Conservation (phyloP, 2,113 vertebrate species). For the Strix uralensis region DNA sequence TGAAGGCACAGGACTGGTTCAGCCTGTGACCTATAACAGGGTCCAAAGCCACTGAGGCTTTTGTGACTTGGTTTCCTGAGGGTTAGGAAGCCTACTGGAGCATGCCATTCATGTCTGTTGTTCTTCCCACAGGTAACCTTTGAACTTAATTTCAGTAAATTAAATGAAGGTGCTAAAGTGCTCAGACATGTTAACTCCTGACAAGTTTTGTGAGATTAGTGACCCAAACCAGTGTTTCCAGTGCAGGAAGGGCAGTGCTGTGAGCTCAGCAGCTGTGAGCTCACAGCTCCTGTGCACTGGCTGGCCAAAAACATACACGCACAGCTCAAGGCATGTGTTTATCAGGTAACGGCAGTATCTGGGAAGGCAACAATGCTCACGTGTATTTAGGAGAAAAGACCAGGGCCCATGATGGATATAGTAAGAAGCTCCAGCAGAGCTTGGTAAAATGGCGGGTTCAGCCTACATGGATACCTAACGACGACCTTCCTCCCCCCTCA, state of each 20-base stretch:
- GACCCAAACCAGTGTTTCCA: rapidly evolving
- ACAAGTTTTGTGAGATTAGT: not conserved
- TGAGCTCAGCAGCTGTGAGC: not conserved
- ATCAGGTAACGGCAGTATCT: not conserved
- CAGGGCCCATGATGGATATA: no score
- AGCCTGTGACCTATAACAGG: not conserved
- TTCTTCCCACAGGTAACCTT: not conserved
- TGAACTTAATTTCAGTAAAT: not conserved
- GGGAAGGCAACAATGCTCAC: not conserved
- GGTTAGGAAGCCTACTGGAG: not conserved
- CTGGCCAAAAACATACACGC: not conserved
- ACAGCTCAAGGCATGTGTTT: not conserved
- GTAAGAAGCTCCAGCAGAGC: constrained; percentile 32
- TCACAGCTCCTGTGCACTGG: not conserved
- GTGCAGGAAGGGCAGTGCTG: not conserved
- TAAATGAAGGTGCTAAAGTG: not conserved
- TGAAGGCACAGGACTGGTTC: not conserved
- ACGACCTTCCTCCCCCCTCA: constrained; percentile 53
- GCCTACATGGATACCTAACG: constrained; percentile 53
- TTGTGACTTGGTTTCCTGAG: not conserved
- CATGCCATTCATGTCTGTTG: not conserved
- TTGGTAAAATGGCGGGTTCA: constrained; percentile 63
- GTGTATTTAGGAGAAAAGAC: not conserved
- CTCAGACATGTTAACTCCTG: not conserved
- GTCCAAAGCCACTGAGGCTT: not conserved